Base-by-base conservation (phyloP, 2,113 vertebrate species). In the Brachirus orientalis region DNA sequence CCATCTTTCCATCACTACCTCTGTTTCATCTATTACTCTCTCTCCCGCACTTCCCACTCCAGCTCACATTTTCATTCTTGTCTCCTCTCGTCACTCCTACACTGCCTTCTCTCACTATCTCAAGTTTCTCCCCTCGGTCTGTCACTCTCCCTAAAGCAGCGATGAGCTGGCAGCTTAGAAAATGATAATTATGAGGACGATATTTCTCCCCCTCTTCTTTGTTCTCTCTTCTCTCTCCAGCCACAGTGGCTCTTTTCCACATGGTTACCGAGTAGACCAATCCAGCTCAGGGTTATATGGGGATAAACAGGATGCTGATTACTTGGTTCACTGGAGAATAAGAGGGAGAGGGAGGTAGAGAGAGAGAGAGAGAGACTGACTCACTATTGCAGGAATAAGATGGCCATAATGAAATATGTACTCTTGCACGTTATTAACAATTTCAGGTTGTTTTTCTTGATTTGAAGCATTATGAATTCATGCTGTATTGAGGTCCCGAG, bases 111-210 rank as follows among this genome's bases (percentile, higher is more conserved):
- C 28, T 50, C 61, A 55, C 69, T 33, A 45, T 33, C 51, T 64
- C 47, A 41, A 61, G 57, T 50, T 53, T 72, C 50, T 52, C 70
- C 65, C 40, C 62, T 71, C 41, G 0, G 63, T 58, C 65, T 72
- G 80, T 66, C 62, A 40, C 57, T 82, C 75, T 76, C 58, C 55
- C 66, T 28, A 64, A 67, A 82, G 73, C 79, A 46, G 57, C 68
- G 35, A 28, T 44, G 60, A 67, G 68, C 61, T 41, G 53, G 64
- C 59, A 72, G 59, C 71, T 75, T 78, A 77, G 70, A 55, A 57
- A 57, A 79, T 61, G 60, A 63, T 85, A 80, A 88, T 80, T 77
- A 59, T 74, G 66, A 58, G 13, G 46, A 52, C 55, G 74, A 73
- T 44, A 55, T 35, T 18, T 78, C 66, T 71, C 40, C 44, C n/a